Evolutionary conservation across 2,888 invertebrate species (phyloP).

Genomic region (Spilosoma lubricipeda): DNA sequence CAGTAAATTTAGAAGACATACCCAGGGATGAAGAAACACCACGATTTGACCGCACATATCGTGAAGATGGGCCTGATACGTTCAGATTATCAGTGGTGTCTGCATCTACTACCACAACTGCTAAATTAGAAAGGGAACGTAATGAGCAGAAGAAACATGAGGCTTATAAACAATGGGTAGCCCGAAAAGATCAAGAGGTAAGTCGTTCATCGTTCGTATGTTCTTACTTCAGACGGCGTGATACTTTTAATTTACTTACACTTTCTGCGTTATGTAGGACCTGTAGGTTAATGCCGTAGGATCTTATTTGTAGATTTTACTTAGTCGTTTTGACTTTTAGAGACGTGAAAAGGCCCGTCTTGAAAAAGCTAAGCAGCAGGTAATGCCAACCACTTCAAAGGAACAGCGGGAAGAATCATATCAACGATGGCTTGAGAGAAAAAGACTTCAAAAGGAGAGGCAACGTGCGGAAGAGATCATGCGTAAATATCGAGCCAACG

Average conservation of each 20-base stretch:
- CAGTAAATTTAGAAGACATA: slow-evolving; percentile 38
- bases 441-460: slow-evolving; percentile 73
- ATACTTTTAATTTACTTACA: neutral
- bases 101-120: slow-evolving; percentile 76
- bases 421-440: slow-evolving; percentile 84
- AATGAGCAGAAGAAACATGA: slow-evolving; percentile 76
- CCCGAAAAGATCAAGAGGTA: slow-evolving; percentile 80
- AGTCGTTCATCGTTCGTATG: slow-evolving; percentile 11
- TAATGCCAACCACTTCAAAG: slow-evolving; percentile 61
- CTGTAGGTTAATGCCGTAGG: neutral
- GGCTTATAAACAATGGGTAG: slow-evolving; percentile 78
- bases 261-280: no score
- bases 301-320: neutral
- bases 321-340: slow-evolving; percentile 45
- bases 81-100: slow-evolving; percentile 80
- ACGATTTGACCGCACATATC: slow-evolving; percentile 70
- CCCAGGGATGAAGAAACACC: slow-evolving; percentile 67
- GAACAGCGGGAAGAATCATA: slow-evolving; percentile 83
- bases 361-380: slow-evolving; percentile 65
- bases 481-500: slow-evolving; percentile 67
- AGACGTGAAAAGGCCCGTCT: slow-evolving; percentile 70
- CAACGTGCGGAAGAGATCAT: slow-evolving; percentile 77
- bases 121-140: slow-evolving; percentile 79
- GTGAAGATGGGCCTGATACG: slow-evolving; percentile 77
- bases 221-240: neutral